Evolutionary conservation across 1,140 invertebrate species (phyloP).

Genomic region (Armadillidium nasatum): DNA sequence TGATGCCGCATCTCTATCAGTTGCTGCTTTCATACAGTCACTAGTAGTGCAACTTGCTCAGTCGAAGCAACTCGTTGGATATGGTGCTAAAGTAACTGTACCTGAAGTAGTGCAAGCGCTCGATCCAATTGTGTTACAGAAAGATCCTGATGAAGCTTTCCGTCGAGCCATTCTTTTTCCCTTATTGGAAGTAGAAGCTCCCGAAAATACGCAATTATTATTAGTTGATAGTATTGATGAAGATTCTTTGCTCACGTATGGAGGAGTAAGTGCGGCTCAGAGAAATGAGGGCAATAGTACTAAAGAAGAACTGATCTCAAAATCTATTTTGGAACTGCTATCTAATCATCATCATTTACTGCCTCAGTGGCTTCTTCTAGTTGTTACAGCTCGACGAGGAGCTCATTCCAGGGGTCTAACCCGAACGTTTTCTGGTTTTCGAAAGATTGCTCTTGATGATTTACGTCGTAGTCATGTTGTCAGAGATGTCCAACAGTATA

Average conservation of each 20-base stretch:
- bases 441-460: conserved; percentile 57
- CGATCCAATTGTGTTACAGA: conserved; percentile 47
- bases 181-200: conserved; percentile 71
- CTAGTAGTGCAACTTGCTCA: conserved; percentile 73
- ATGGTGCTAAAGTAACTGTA: conserved; percentile 72
- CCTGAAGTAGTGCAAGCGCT: conserved; percentile 55
- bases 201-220: conserved; percentile 75
- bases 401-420: conserved; percentile 59
- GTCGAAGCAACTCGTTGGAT: conserved; percentile 57
- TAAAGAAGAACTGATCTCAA: conserved; percentile 47
- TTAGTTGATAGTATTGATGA: conserved; percentile 84
- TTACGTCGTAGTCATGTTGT: conserved; percentile 50
- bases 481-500: conserved; percentile 91
- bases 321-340: conserved; percentile 77
- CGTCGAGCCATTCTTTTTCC: conserved; percentile 82
- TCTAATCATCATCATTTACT: conserved; percentile 87
- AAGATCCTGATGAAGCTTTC: conserved; percentile 83
- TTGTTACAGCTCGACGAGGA: conserved; percentile 80
- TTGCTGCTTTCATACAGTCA: conserved; percentile 74
- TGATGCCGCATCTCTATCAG: conserved; percentile 61
- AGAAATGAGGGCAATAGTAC: conserved; percentile 71
- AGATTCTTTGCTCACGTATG: conserved; percentile 56
- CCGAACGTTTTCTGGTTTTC: conserved; percentile 86
- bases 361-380: conserved; percentile 84
- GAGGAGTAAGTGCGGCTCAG: conserved; percentile 48